Evolutionary conservation across 2,113 vertebrate genomes (phyloP).

Genomic region (Picathartes gymnocephalus): DNA sequence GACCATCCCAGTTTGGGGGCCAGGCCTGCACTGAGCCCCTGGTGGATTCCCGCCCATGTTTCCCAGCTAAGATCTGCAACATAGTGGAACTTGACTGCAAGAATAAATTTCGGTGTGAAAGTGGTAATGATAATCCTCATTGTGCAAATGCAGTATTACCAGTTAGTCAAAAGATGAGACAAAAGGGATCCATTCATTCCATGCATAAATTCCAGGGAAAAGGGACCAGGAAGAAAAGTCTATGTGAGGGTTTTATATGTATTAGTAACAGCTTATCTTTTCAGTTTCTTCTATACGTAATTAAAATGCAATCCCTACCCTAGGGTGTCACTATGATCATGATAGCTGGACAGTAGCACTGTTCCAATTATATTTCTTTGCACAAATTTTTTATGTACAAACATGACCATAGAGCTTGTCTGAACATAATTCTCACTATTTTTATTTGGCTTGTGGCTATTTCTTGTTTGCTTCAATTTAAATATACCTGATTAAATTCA

Average conservation of each 20-base stretch:
- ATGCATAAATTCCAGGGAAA: neutral
- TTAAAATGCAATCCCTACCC: neutral
- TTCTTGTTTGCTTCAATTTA: neutral
- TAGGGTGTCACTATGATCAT: neutral
- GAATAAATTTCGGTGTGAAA: conserved; percentile 84
- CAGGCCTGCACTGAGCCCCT: conserved; percentile 74
- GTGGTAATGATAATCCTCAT: conserved; percentile 66
- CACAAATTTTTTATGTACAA: neutral
- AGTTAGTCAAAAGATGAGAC: neutral
- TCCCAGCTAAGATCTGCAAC: conserved; percentile 80
- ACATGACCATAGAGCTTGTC: neutral
- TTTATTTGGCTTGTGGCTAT: neutral
- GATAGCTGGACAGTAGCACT: neutral
- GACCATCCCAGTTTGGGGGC: conserved; percentile 87
- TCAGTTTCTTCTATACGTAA: neutral
- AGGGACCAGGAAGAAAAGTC: neutral
- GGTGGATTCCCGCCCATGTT: conserved; percentile 76
- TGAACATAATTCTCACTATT: neutral
- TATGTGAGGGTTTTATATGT: neutral
- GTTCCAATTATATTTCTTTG: neutral
- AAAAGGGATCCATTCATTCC: neutral
- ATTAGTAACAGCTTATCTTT: neutral
- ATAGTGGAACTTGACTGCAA: conserved; percentile 78
- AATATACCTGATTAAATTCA: neutral
- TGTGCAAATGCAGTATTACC: neutral